Base-by-base conservation (phyloP, 2,888 invertebrate species). In the Sphecodes monilicornis region DNA sequence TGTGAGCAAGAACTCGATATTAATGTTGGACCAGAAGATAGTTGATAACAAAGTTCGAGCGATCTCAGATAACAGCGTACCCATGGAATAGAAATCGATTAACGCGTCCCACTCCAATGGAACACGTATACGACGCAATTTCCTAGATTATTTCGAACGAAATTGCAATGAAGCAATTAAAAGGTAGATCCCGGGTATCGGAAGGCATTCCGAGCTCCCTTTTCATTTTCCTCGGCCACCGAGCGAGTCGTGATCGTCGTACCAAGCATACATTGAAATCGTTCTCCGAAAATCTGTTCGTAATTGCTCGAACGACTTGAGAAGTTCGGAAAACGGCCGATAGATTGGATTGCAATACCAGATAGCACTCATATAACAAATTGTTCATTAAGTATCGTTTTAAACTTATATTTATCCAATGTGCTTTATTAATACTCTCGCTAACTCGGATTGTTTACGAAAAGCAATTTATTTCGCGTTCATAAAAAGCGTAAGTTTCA, bases 31-130 rank as follows among this genome's bases (percentile, higher is more conserved):
- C 22, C 10, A 10, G 36, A 36, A 22, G 66, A 36, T 66, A 39
- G 68, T 68, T 68, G 36, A 39, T 68, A 68, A 68, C 68, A 68
- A 68, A 68, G 68, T 39, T 39, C n/a, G 36, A 22, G 68, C 36
- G 39, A 68, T 68, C 68, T 68, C 36, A 39, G 68, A 36, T 39
- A 68, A 39, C 36, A 1, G n/a, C 68, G 68, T 68, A 22, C 22
- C 39, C 39, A 36, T 39, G 36, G 54, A 73, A 36, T 36, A n/a
- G 36, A 57, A 39, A 36, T 11, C 8, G 29, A 36, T 60, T 26
- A 26, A 73, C 73, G 72, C 39, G 68, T 39, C 68, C 36, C 11
- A 22, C 39, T 13, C 36, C 22, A 22, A 13, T 5, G 68, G 68
- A 11, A 39, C 36, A n/a, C 36, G 68, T 39, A n/a, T n/a, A 11